Conservation (phyloP, 2,797 vertebrate species). For the Oophaga sylvatica region DNA sequence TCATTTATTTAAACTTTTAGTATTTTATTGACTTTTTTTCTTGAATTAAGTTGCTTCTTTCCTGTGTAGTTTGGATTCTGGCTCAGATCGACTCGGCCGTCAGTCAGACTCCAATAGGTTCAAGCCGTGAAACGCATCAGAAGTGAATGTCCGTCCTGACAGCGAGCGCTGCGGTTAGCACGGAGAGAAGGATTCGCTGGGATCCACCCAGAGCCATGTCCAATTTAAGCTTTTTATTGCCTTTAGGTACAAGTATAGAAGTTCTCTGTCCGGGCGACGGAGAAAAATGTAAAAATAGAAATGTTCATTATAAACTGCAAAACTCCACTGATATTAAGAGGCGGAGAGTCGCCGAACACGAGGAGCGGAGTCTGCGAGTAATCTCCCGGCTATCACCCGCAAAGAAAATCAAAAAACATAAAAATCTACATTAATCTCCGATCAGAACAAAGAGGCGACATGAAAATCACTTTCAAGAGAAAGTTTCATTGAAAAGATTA, state of each 20-base stretch:
- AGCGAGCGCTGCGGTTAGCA: constrained; percentile 45
- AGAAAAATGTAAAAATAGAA: background rate
- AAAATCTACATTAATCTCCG: background rate
- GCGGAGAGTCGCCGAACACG: constrained; percentile 8
- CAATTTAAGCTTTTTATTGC: constrained; percentile 46
- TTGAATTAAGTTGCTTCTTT: constrained; percentile 30
- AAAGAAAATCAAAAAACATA: background rate
- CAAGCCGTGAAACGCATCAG: constrained; percentile 51
- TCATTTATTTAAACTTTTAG: background rate
- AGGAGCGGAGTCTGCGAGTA: constrained; percentile 4
- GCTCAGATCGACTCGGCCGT: constrained; percentile 34
- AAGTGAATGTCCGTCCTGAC: constrained; percentile 52
- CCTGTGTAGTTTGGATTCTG: constrained; percentile 28
- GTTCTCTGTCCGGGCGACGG: background rate
- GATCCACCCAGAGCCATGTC: constrained; percentile 36
- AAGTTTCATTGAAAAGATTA: background rate
- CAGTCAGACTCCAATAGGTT: constrained; percentile 24
- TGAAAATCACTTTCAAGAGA: constrained; percentile 2
- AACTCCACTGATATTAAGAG: background rate
- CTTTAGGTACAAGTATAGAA: constrained; percentile 38
- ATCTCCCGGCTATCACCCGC: background rate
- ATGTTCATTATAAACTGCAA: background rate
- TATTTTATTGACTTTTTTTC: background rate
- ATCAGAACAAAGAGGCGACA: background rate
- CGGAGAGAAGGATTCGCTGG: constrained; percentile 40